Conservation (phyloP, 2,113 vertebrate species). For the Jaculus jaculus region DNA sequence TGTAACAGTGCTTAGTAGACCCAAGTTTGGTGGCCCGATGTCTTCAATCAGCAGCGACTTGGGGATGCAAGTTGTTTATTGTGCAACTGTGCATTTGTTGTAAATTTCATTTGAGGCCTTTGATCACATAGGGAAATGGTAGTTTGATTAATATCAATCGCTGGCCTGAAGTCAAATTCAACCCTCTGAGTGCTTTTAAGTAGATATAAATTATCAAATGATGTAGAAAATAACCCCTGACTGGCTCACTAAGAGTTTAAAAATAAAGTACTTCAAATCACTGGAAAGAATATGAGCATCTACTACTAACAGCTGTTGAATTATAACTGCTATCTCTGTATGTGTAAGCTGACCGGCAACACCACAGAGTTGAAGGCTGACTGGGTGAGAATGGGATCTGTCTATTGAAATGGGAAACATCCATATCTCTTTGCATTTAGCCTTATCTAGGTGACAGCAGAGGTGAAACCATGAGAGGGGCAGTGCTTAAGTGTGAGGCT, state of each 20-base stretch:
- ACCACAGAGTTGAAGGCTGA: neutral
- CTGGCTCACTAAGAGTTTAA: constrained; percentile 9
- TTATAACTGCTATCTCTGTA: neutral
- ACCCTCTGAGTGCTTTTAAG: constrained; percentile 36
- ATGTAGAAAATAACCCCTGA: constrained; percentile 40
- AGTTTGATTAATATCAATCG: constrained; percentile 5
- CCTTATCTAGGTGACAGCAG: neutral
- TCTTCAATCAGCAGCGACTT: constrained; percentile 28
- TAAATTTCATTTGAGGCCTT: neutral
- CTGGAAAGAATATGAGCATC: neutral
- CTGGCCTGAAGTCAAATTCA: constrained; percentile 48
- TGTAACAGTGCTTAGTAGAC: neutral
- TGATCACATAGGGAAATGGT: neutral
- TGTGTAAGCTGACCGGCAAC: neutral
- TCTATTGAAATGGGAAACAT: neutral
- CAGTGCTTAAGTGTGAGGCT: neutral
- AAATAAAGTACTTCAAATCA: constrained; percentile 15
- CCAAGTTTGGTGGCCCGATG: neutral
- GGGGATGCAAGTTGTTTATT: constrained; percentile 13
- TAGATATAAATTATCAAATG: constrained; percentile 34
- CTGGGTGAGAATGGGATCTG: neutral
- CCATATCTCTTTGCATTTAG: neutral
- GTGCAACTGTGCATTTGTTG: neutral
- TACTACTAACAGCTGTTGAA: neutral
- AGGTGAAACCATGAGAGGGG: neutral